phyloP scores from a whole-genome alignment of 2,797 vertebrate genomes.

The Periparus ater region DNA sequence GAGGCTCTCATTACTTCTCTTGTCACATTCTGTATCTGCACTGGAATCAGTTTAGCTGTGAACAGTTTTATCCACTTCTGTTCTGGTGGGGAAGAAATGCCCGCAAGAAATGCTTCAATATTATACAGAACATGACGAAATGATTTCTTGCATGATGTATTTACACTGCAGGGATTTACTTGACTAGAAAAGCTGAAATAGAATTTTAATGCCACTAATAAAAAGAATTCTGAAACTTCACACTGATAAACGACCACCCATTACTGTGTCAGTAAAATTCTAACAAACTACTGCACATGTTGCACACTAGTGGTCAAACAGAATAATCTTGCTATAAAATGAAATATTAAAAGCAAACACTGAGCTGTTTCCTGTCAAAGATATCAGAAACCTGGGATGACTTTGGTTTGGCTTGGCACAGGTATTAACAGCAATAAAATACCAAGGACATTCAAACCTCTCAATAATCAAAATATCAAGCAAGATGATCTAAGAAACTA shows the following conservation, averaged over 20 bases:
- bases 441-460: background rate
- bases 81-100: background rate
- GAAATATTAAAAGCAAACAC: background rate
- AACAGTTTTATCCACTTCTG: background rate
- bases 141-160: background rate
- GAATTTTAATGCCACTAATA: background rate
- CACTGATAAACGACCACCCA: background rate
- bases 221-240: background rate
- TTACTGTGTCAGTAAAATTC: background rate
- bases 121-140: background rate
- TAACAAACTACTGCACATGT: background rate
- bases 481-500: constrained; percentile 53
- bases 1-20: background rate
- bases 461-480: background rate
- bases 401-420: background rate
- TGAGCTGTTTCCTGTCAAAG: background rate
- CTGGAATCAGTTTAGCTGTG: background rate
- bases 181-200: background rate
- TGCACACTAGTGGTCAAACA: background rate
- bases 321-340: background rate
- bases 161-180: background rate
- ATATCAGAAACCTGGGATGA: background rate
- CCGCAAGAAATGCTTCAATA: background rate
- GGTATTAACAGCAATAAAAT: background rate
- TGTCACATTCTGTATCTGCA: background rate